These are phyloP conservation scores for Sphaeridia pumilis DNA, from an alignment of 2,888 invertebrate genomes.

Conservation along the genomic window DNA sequence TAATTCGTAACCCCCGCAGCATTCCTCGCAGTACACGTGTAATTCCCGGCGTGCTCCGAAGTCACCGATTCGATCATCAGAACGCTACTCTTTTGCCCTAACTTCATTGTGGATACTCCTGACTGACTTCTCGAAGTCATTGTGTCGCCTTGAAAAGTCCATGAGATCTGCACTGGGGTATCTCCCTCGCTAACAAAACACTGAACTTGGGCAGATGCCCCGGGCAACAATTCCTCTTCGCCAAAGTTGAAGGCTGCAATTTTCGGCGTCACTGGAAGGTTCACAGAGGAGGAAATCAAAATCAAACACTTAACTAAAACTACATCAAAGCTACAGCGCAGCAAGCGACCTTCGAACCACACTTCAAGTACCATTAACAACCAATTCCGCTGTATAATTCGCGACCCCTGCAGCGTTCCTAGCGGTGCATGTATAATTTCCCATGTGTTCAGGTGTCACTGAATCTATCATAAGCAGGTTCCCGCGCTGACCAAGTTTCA, in stretches of 20 bases:
- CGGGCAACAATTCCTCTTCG: constrained; percentile 36
- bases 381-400: constrained; percentile 54
- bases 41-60: constrained; percentile 50
- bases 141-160: constrained; percentile 53
- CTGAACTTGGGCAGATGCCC: constrained; percentile 34
- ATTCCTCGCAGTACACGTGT: constrained; percentile 63
- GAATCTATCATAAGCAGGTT: constrained; percentile 56
- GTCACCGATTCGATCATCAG: constrained; percentile 41
- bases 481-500: constrained; percentile 46
- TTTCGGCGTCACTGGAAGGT: constrained; percentile 45
- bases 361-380: constrained; percentile 47
- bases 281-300: background rate
- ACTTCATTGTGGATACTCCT: constrained; percentile 46
- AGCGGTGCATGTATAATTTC: constrained; percentile 63
- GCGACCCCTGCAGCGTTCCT: constrained; percentile 57
- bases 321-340: no score
- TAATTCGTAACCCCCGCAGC: constrained; percentile 56
- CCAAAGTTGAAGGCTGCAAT: constrained; percentile 50
- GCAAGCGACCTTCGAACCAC: no score
- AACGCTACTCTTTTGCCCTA: constrained; percentile 49
- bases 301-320: constrained; percentile 22
- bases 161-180: constrained; percentile 42
- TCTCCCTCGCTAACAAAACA: constrained; percentile 39
- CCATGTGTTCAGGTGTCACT: constrained; percentile 57
- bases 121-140: constrained; percentile 27